Base-by-base conservation (phyloP, 1,140 invertebrate species). In the Phenacoccus solenopsis region DNA sequence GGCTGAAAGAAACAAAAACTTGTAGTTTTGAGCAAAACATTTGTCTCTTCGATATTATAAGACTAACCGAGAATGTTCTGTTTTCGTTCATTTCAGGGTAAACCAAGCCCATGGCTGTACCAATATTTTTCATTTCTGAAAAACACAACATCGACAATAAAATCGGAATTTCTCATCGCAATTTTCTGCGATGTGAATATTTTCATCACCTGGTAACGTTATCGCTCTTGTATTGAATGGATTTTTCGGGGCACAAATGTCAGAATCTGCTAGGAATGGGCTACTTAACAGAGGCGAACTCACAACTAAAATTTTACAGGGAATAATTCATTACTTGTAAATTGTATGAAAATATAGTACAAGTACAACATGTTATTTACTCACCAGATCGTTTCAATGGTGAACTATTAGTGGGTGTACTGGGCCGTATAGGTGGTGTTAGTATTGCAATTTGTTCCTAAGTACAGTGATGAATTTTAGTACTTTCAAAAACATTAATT, bases 381-480 rank as follows among this genome's bases (percentile, higher is more conserved):
- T 59, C 21, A 59, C 85, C 84, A 69, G 88, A 90, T 74, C 86
- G 81, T 27, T 88, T 82, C 16, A 92, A 79, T 3, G 90, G 90
- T 24, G 89, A 90, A 69, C 80, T 82, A n/a, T n/a, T n/a, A 32
- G 78, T 83, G 75, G 84, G 83, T 74, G 84, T 90, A 28, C 91
- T 87, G 74, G 90, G 88, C 90, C 90, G 91, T 38, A 84, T 84
- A 7, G 92, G 92, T 30, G 93, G 91, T 56, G 92, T 93, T n/a
- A 91, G 91, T 79, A 95, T 90, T 59, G 87, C 87, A 80, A 94
- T 95, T 76, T 94, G 91, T 67, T 93, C 87, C 86, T 86, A 73
- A 71, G 72, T 22, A 56, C 70, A 25, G 30, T n/a, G n/a, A n/a
- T n/a, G n/a, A n/a, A n/a, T n/a, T n/a, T n/a, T n/a, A n/a, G n/a